These are phyloP conservation scores for Bombus waltoni DNA, from an alignment of 1,140 invertebrate genomes.

Conservation along the genomic window DNA sequence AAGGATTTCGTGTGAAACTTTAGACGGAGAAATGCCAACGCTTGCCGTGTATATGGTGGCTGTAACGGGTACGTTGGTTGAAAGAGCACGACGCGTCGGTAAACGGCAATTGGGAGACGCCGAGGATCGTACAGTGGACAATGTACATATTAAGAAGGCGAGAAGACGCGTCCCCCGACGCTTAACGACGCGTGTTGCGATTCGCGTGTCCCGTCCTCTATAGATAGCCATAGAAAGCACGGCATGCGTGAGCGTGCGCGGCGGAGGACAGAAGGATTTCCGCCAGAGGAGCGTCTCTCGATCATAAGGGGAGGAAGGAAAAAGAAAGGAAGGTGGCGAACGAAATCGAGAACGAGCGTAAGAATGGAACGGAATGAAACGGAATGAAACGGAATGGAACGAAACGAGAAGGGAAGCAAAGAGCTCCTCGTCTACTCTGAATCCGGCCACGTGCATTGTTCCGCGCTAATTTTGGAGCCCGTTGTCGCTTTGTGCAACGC, in stretches of 20 bases:
- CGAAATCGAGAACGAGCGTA: conserved; percentile 38
- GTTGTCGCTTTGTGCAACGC: conserved; percentile 67
- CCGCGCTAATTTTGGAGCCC: conserved; percentile 66
- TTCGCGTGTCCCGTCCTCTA: conserved; percentile 51
- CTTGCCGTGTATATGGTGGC: too few species aligned
- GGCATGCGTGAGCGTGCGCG: conserved; percentile 53
- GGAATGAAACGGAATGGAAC: conserved; percentile 49
- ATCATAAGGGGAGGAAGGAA: conserved; percentile 45
- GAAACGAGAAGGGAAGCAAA: conserved; percentile 21
- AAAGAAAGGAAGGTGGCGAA: conserved; percentile 45
- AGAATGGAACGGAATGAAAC: conserved; percentile 25
- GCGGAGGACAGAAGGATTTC: conserved; percentile 23
- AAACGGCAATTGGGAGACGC: too few species aligned
- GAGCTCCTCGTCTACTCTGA: conserved; percentile 50
- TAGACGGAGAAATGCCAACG: too few species aligned
- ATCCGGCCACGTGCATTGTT: conserved; percentile 70
- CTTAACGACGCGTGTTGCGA: conserved; percentile 13
- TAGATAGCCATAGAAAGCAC: conserved; percentile 57
- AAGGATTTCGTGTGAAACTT: too few species aligned
- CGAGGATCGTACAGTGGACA: too few species aligned
- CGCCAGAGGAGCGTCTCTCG: conserved; percentile 25
- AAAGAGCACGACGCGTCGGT: too few species aligned
- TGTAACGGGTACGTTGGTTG: too few species aligned
- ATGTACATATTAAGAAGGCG: too few species aligned
- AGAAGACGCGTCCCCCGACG: too few species aligned